Evolutionary conservation across 1,140 invertebrate genomes (phyloP).

Genomic region (Apis laboriosa): DNA sequence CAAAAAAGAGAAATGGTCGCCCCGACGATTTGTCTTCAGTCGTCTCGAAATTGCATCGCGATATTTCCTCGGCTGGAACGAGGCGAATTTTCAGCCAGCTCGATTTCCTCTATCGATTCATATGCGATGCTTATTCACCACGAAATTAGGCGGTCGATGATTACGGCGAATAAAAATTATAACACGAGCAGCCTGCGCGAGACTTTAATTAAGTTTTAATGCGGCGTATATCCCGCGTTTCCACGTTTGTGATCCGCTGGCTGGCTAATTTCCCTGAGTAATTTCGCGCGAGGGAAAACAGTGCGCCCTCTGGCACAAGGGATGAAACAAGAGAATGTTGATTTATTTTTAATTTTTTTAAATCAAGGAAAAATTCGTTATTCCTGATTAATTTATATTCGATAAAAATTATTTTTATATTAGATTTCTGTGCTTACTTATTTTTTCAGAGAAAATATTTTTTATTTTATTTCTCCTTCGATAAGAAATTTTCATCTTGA

Average conservation of each 20-base stretch:
- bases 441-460: no score
- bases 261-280: neutral
- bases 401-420: no score
- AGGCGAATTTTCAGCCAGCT: neutral
- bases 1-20: slow-evolving; percentile 51
- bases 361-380: no score
- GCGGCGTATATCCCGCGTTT: neutral
- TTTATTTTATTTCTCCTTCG: no score
- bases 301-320: neutral
- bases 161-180: slow-evolving; percentile 18
- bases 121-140: no score
- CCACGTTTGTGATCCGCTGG: neutral
- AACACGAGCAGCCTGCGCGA: neutral
- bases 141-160: neutral
- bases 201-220: slow-evolving; percentile 46
- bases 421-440: no score
- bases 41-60: slow-evolving; percentile 54
- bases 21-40: slow-evolving; percentile 55
- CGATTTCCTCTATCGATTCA: slow-evolving; percentile 6
- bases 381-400: no score
- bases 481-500: no score
- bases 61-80: slow-evolving; percentile 48
- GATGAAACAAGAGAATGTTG: neutral
- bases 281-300: neutral
- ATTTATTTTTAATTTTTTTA: neutral